Base-by-base conservation (phyloP, 1,140 invertebrate genomes). In the Tribolium castaneum region DNA sequence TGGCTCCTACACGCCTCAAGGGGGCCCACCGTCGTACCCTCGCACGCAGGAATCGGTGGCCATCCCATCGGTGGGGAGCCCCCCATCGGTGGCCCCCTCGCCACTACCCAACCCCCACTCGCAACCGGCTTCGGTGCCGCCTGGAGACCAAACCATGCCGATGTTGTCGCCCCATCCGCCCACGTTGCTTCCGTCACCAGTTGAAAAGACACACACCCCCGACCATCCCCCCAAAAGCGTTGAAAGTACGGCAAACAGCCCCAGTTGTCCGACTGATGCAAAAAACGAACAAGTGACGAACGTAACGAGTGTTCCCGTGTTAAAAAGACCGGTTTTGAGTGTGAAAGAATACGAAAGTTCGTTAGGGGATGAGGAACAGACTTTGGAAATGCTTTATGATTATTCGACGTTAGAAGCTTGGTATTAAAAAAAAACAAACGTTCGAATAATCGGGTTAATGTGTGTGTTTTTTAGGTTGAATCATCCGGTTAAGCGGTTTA, bases 401-500 rank as follows among this genome's bases (percentile, higher is more conserved):
- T 97, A 97, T 88, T 91, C 94, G 62, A 92, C 92, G 73, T 90
- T 96, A 73, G 91, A 96, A 86, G 93, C 93, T 13, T 98, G 96
- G 95, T 95, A 83, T 90, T 35, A 10, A 54, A 13, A 30, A 70
- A n/a, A n/a, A n/a, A n/a, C n/a, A n/a, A n/a, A 22, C 39, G 10
- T 10, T 0, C 2, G 7, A 45, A 45, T 30, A 45, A 45, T 59
- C 9, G 52, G 14, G 50, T 73, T 77, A 39, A 70, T 4, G 13
- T 75, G 52, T 78, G 62, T 52, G 71, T 82, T 82, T 82, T 82
- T 56, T 84, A 94, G 93, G 93, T 88, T 96, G 75, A 93, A 96
- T 86, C 94, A 96, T 89, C 95, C 95, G 0, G 94, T 96, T 34
- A 97, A 97, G 86, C 92, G 93, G 82, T 94, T 95, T 85, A 96